phyloP scores from a whole-genome alignment of 2,888 invertebrate species.

The Temnothorax ravouxi region DNA sequence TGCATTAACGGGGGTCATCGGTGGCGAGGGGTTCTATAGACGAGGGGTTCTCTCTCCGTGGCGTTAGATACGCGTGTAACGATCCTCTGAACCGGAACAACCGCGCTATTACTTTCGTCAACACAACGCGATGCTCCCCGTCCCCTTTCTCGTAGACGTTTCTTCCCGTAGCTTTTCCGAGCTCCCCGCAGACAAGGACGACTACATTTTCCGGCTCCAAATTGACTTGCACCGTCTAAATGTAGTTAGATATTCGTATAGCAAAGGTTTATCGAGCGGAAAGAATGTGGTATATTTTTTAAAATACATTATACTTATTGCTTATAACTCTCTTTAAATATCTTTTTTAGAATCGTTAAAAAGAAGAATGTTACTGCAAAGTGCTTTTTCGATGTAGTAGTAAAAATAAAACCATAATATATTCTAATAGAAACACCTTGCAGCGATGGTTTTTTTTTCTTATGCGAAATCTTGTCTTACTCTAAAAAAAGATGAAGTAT shows the following conservation, averaged over 20 bases:
- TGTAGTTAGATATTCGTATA: background rate
- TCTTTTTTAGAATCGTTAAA: background rate
- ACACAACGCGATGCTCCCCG: slow-evolving; percentile 70
- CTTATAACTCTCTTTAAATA: background rate
- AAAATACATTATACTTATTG: background rate
- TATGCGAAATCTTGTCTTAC: background rate
- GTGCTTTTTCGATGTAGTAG: background rate
- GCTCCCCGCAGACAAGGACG: background rate
- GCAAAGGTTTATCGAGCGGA: background rate
- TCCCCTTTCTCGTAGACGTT: slow-evolving; percentile 32
- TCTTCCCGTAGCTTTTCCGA: slow-evolving; percentile 34
- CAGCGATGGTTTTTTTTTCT: background rate
- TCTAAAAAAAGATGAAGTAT: background rate
- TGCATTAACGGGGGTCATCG: slow-evolving; percentile 83
- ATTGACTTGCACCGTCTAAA: slow-evolving; percentile 2
- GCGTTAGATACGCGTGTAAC: slow-evolving; percentile 75
- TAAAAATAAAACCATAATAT: background rate
- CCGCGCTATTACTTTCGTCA: slow-evolving; percentile 81
- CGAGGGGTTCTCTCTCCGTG: slow-evolving; percentile 58
- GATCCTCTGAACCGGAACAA: slow-evolving; percentile 80
- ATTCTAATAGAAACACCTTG: background rate
- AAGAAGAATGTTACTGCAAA: background rate
- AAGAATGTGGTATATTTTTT: background rate
- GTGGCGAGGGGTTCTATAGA: slow-evolving; percentile 61
- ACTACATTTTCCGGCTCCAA: background rate